These are phyloP conservation scores for Acomys russatus DNA, from an alignment of 2,797 vertebrate genomes.

Conservation along the genomic window DNA sequence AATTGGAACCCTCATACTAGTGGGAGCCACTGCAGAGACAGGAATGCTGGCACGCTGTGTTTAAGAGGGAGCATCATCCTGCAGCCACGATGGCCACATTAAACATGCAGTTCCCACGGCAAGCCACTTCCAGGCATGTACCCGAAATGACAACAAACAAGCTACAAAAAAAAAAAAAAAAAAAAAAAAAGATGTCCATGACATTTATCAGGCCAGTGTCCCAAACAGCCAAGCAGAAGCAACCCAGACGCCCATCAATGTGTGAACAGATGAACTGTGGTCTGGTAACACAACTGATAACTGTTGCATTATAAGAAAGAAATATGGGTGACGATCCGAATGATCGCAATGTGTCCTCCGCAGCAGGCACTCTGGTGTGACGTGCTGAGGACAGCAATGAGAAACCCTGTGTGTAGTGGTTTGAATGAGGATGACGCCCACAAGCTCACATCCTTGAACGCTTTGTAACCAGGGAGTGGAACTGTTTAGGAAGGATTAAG, in stretches of 20 bases:
- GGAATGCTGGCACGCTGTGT: neutral
- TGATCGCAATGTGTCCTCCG: too few relatives aligned
- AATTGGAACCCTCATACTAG: neutral
- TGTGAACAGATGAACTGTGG: neutral
- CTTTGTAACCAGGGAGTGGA: neutral
- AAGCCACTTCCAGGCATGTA: neutral
- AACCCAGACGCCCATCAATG: neutral
- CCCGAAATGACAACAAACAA: neutral
- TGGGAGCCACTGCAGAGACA: too few relatives aligned
- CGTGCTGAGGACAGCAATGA: neutral
- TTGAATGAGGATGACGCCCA: neutral
- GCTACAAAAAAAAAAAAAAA: neutral
- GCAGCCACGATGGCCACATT: neutral
- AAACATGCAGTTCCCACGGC: neutral
- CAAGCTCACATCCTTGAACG: neutral
- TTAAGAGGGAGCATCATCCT: neutral
- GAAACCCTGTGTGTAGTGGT: neutral
- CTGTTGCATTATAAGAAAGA: neutral
- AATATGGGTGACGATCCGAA: neutral
- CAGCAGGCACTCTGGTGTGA: neutral
- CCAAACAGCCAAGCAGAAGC: neutral
- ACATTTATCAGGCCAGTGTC: neutral
- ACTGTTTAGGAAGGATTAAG: neutral
- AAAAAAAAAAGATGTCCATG: neutral
- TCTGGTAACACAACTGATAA: neutral